These are phyloP conservation scores for Oscheius sp. DNA, from an alignment of 2,888 invertebrate genomes.

Conservation along the genomic window DNA sequence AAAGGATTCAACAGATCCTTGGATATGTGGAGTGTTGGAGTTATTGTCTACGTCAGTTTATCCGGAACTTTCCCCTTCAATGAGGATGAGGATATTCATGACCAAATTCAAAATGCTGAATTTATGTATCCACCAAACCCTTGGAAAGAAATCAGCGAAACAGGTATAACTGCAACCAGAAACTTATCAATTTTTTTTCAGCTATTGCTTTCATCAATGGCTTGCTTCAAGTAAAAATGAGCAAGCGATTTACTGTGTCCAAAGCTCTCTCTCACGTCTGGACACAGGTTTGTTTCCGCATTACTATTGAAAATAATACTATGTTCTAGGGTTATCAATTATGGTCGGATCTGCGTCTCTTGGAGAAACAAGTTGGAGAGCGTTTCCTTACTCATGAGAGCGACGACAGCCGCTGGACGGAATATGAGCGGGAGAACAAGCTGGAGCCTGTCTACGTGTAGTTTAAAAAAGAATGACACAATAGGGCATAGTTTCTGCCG, in stretches of 20 bases:
- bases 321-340: slow-evolving; percentile 82
- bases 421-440: slow-evolving; percentile 74
- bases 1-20: slow-evolving; percentile 97
- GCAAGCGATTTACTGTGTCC: slow-evolving; percentile 76
- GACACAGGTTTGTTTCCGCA: slow-evolving; percentile 84
- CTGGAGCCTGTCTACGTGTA: slow-evolving; percentile 68
- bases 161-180: no score
- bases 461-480: background rate
- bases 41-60: slow-evolving; percentile 95
- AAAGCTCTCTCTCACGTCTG: slow-evolving; percentile 93
- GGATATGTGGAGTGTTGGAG: slow-evolving; percentile 99
- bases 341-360: slow-evolving; percentile 89
- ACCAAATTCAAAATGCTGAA: slow-evolving; percentile 98
- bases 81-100: slow-evolving; percentile 99
- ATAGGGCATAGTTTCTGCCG: background rate
- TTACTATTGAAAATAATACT: no score
- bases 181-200: no score
- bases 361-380: slow-evolving; percentile 82
- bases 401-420: slow-evolving; percentile 89
- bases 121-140: slow-evolving; percentile 99
- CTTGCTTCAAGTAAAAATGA: slow-evolving; percentile 84
- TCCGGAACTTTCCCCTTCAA: slow-evolving; percentile 99
- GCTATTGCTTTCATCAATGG: slow-evolving; percentile 98
- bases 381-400: slow-evolving; percentile 90
- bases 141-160: slow-evolving; percentile 78